phyloP scores from a whole-genome alignment of 2,797 vertebrate species.

The Acridotheres tristis region DNA sequence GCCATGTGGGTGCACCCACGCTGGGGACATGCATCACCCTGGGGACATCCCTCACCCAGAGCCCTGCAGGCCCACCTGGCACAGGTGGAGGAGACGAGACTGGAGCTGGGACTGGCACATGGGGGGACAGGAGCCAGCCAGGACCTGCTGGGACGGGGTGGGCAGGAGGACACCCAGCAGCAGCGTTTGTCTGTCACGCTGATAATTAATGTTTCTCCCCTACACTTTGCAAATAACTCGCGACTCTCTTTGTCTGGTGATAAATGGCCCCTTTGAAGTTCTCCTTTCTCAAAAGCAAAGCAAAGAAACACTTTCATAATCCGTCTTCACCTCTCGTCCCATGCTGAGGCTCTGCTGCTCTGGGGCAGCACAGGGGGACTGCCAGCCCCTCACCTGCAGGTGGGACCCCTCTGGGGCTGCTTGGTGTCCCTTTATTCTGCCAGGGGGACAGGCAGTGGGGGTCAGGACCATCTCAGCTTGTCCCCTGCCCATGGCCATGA shows the following conservation, averaged over 20 bases:
- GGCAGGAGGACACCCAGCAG: slow-evolving; percentile 21
- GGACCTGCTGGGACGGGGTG: neutral
- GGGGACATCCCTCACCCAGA: neutral
- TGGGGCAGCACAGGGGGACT: neutral
- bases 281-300: slow-evolving; percentile 62
- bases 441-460: accelerated
- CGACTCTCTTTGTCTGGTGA: slow-evolving; percentile 58
- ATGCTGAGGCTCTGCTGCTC: neutral
- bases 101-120: neutral
- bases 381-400: neutral
- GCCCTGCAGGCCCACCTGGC: accelerated
- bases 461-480: accelerated
- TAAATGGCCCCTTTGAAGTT: slow-evolving; percentile 66
- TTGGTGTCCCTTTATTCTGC: neutral
- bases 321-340: slow-evolving; percentile 9
- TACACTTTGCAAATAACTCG: slow-evolving; percentile 43
- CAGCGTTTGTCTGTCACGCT: neutral
- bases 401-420: neutral
- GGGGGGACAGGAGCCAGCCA: neutral
- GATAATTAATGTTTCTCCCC: slow-evolving; percentile 51
- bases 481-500: neutral
- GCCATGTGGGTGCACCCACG: accelerated
- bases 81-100: accelerated
- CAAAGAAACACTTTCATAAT: slow-evolving; percentile 60
- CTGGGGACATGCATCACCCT: neutral